Conservation (phyloP, 1,140 invertebrate species). For the Atta cephalotes region DNA sequence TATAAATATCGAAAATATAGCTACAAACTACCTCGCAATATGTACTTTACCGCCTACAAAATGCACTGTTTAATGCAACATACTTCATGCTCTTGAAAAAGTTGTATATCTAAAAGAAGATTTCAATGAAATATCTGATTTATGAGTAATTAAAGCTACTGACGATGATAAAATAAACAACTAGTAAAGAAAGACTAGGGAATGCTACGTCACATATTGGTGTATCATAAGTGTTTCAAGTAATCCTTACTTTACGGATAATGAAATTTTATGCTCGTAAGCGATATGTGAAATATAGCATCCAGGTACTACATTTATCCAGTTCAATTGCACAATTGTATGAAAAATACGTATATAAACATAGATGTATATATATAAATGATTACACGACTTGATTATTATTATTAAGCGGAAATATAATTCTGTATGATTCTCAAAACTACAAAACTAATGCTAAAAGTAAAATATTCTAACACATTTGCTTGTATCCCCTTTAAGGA, state of each 20-base stretch:
- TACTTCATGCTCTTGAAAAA: not conserved
- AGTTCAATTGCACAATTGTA: constrained; percentile 70
- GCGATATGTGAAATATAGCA: constrained; percentile 42
- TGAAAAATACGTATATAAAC: constrained; percentile 78
- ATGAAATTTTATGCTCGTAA: constrained; percentile 34
- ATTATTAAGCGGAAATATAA: constrained; percentile 72
- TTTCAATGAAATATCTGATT: constrained; percentile 22
- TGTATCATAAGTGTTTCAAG: not conserved
- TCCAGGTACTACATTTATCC: constrained; percentile 58
- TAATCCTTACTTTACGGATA: not conserved
- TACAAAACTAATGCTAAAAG: constrained; percentile 67
- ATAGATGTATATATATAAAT: constrained; percentile 71
- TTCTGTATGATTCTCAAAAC: constrained; percentile 46
- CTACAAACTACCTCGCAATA: constrained; percentile 32
- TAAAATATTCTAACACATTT: constrained; percentile 55
- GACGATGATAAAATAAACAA: constrained; percentile 1
- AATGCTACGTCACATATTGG: constrained; percentile 29
- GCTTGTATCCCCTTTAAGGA: constrained; percentile 13
- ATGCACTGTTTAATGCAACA: constrained; percentile 22
- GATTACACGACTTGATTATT: constrained; percentile 66
- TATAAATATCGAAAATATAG: constrained; percentile 40
- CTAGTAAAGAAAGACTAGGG: constrained; percentile 41
- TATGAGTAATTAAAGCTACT: constrained; percentile 15
- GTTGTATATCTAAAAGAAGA: not conserved
- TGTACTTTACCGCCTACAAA: not conserved